Percentiles rank a stretch among this genome's conserved stretches.
Conservation (phyloP, 2,113 vertebrate genomes). For the Hippocampus guttulatus region DNA sequence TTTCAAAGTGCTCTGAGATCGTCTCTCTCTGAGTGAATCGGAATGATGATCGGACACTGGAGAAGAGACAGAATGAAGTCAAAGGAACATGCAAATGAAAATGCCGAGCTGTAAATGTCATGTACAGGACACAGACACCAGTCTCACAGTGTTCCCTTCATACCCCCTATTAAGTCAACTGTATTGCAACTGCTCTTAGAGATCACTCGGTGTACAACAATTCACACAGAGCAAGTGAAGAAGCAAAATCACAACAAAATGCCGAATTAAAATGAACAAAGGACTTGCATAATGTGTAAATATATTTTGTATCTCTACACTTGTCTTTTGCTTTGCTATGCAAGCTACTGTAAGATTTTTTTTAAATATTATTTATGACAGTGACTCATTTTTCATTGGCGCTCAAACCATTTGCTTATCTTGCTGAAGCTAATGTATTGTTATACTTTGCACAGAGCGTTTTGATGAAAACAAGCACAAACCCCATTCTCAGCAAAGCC, state of each 20-base stretch:
- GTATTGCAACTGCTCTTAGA: conserved; percentile 58
- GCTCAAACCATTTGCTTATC: conserved; percentile 66
- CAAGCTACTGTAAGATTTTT: conserved; percentile 70
- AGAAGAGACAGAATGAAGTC: conserved; percentile 33
- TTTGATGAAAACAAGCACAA: conserved; percentile 77
- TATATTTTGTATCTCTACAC: conserved; percentile 63
- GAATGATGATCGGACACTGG: conserved; percentile 39
- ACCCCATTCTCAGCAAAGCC: conserved; percentile 59
- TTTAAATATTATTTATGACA: conserved; percentile 69
- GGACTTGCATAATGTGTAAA: conserved; percentile 75
- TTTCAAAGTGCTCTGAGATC: conserved; percentile 58
- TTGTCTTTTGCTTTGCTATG: conserved; percentile 74
- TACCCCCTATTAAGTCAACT: conserved; percentile 52
- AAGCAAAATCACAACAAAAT: conserved; percentile 54
- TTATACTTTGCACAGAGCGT: conserved; percentile 77
- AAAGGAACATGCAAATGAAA: conserved; percentile 42
- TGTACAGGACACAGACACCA: conserved; percentile 72
- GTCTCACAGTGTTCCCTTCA: conserved; percentile 63
- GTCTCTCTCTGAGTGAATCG: conserved; percentile 45
- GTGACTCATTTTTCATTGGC: conserved; percentile 63
- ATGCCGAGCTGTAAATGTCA: conserved; percentile 68
- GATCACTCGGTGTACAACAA: conserved; percentile 64
- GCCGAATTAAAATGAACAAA: conserved; percentile 52
- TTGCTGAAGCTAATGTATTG: conserved; percentile 64
- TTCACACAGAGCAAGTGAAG: conserved; percentile 53